Evolutionary conservation across 2,888 invertebrate genomes (phyloP).

Genomic region (Trissolcus brochymenae): DNA sequence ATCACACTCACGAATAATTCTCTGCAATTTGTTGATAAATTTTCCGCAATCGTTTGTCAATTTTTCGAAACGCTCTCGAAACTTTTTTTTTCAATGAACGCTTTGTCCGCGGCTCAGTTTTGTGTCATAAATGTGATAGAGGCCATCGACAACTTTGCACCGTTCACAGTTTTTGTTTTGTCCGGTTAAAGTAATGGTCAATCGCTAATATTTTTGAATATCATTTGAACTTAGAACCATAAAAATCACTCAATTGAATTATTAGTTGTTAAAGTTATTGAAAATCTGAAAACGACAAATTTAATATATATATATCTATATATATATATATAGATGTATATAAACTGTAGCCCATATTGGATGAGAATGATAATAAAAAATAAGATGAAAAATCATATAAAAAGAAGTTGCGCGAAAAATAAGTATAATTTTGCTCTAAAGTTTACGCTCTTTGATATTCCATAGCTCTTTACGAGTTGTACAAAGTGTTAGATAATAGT

Average conservation of each 20-base stretch:
- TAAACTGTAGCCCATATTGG: no score
- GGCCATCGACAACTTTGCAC: constrained; percentile 8
- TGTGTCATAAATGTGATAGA: constrained; percentile 38
- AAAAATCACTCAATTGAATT: background rate
- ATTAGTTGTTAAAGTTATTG: no score
- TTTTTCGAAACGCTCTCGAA: constrained; percentile 41
- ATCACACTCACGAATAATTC: constrained; percentile 59
- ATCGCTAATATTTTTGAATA: background rate
- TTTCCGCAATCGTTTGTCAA: constrained; percentile 53
- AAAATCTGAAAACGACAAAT: no score
- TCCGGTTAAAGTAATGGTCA: background rate
- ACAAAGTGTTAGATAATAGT: constrained; percentile 30
- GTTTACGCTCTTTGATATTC: background rate
- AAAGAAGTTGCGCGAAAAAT: background rate
- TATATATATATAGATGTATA: no score
- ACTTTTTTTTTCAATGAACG: constrained; percentile 9
- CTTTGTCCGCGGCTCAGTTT: constrained; percentile 12
- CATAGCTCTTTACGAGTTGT: constrained; percentile 6
- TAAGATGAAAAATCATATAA: no score
- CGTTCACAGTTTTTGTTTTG: constrained; percentile 2
- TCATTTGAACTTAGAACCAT: background rate
- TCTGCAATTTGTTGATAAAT: constrained; percentile 51
- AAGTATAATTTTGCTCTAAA: background rate
- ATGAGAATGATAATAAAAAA: no score
- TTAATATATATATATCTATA: no score